A percentile compares a stretch with the other conserved stretches of the same genome.
phyloP scores from a whole-genome alignment of 2,113 vertebrate genomes.

The Aramus guarauna region DNA sequence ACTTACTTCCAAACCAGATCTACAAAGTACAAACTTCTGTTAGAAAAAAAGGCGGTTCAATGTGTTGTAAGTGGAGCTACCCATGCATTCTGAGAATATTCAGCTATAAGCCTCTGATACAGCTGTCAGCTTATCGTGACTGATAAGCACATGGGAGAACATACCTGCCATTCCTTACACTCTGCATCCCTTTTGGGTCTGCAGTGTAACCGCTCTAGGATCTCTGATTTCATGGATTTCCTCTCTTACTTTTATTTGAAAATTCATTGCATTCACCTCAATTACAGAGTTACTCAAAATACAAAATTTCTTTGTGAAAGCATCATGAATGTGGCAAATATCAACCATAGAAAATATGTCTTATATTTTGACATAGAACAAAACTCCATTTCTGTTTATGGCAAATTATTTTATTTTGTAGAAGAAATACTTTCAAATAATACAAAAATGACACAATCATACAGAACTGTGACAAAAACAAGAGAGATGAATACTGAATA shows the following conservation, averaged over 20 bases:
- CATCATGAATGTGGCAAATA: background rate
- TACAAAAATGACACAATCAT: constrained; percentile 75
- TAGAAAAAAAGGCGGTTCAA: background rate
- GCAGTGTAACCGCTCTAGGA: background rate
- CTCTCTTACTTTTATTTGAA: background rate
- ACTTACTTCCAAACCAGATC: background rate
- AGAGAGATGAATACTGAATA: constrained; percentile 77
- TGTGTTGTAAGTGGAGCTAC: background rate
- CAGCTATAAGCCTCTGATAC: background rate
- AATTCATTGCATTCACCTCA: background rate
- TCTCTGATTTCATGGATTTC: background rate
- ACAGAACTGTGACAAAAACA: constrained; percentile 74
- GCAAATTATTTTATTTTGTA: constrained; percentile 79
- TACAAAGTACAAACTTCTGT: background rate
- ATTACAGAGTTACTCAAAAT: background rate
- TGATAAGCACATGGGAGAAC: background rate
- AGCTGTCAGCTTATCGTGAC: background rate
- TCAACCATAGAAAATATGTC: background rate
- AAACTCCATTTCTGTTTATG: constrained; percentile 53
- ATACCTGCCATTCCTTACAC: background rate
- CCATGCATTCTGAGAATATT: background rate
- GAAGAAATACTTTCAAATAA: constrained; percentile 77
- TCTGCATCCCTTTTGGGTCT: background rate
- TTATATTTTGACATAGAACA: background rate
- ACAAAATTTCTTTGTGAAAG: background rate